Conservation (phyloP, 30 jellyfish, hydroid and myxozoan genomes). For the Turritopsis dohrnii region DNA sequence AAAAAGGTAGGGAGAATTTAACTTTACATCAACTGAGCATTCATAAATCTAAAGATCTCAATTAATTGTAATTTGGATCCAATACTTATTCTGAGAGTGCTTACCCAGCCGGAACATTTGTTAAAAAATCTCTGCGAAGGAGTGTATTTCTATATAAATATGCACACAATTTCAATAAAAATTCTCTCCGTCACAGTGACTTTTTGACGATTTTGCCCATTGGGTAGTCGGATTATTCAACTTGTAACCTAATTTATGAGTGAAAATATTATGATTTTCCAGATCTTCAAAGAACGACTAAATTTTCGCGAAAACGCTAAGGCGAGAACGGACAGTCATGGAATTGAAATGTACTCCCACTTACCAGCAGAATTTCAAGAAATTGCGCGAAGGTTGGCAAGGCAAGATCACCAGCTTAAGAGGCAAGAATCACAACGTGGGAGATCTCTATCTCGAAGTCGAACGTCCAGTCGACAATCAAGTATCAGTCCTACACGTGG, state of each 20-base stretch:
- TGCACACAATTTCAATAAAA: too few species aligned
- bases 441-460: constrained; percentile 46
- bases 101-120: too few species aligned
- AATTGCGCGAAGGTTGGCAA: constrained; percentile 91
- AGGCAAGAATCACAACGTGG: constrained; percentile 54
- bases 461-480: constrained; percentile 91
- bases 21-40: too few species aligned
- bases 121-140: too few species aligned
- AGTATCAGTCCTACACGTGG: constrained; percentile 86
- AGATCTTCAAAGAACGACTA: constrained; percentile 81
- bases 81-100: too few species aligned
- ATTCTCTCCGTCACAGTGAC: too few species aligned
- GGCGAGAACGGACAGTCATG: constrained; percentile 91
- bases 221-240: too few species aligned
- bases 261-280: too few species aligned
- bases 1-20: constrained; percentile 59
- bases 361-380: constrained; percentile 97
- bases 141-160: neutral
- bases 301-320: constrained; percentile 80
- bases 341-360: constrained; percentile 90
- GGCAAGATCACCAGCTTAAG: constrained; percentile 83
- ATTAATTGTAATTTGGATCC: too few species aligned
- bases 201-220: too few species aligned
- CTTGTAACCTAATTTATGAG: too few species aligned
- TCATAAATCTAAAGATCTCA: too few species aligned